Base-by-base conservation (phyloP, 2,888 invertebrate genomes). In the Linnaemya tessellans region DNA sequence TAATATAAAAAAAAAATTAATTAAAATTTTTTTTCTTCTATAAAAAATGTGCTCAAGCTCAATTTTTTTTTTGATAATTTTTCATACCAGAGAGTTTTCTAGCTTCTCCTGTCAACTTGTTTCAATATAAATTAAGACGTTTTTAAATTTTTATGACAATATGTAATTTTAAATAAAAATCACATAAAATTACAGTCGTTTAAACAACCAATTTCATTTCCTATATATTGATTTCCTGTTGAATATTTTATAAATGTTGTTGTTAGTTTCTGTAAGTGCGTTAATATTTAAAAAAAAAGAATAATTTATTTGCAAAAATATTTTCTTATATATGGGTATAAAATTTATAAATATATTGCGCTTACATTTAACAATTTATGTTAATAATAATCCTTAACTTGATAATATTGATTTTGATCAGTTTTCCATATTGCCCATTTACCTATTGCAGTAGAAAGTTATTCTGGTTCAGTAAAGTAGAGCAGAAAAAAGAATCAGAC, bases 391-490 rank as follows among this genome's bases (percentile, higher is more conserved):
- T n/a, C 0, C 20, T 1, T 38, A 60, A 8, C 15, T 60, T 68
- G 64, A 80, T 80, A 75, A 70, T 56, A 64, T 75, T 75, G 62
- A 84, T 80, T 84, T 84, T 68, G 78, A 84, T 84, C 84, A 73
- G 84, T 67, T 84, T 80, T 80, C 64, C 64, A 64, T 58, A 78
- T 71, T 70, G 22, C 56, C 49, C 78, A 73, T 73, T 74, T 54
- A 22, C 77, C 60, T 56, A 77, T 64, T 58, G 58, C 75, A 58
- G 43, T 65, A 38, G 43, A 84, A 84, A 70, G 30, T 64, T 65
- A 35, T 10, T n/a, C 68, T 22, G 74, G 56, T 75, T 75, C 60
- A n/a, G 43, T 11, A 11, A 41, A 41, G 13, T 46, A n/a, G 15
- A n/a, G 46, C 46, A 71, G 20, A 18, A 35, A 56, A 43, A 56